Base-by-base conservation (phyloP, 2,113 vertebrate species). In the Muscicapa adusta region DNA sequence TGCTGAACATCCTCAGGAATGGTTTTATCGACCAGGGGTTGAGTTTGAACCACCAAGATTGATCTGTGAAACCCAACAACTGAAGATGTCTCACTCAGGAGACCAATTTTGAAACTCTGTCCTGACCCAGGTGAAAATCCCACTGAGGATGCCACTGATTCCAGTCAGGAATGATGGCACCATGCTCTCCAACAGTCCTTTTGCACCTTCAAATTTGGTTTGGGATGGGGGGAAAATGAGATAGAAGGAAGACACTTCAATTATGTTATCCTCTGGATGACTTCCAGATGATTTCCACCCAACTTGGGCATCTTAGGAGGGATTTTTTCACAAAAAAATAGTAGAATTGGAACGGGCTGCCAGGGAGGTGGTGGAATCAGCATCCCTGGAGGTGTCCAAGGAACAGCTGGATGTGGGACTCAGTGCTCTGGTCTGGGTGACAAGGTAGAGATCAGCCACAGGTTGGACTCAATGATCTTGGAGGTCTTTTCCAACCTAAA, bases 151-250 rank as follows among this genome's bases (percentile, higher is more conserved):
- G 24, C 12, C 2, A 0, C 31, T 2, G 0, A 18, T 57, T 67
- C 13, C 18, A 1, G 9, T n/a, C 0, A 2, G 4, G 3, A 84
- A 62, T 0, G 5, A n/a, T 3, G 28, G 29, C 7, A 61, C 8
- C 0, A 0, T 0, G 1, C 13, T 70, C 45, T 60, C 51, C 34
- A 5, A 12, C 14, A 19, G 45, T 8, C 19, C 4, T 26, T 76
- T 33, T 75, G 14, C 29, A 80, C 36, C 47, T 62, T 12, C 60
- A 79, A 33, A 20, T 28, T 48, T 40, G 14, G 19, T 63, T 75
- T 76, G 57, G 24, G 24, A 33, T 16, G 24, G 8, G 5, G 11
- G 9, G 3, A 1, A 54, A 51, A 54, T 8, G 2, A 57, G 23
- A 43, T 7, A 84, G 12, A 75, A 67, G 43, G 9, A 78, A 67